Percentiles rank a stretch among this genome's conserved stretches.
phyloP scores from a whole-genome alignment of 2,113 vertebrate species.

The Vidua chalybeata region DNA sequence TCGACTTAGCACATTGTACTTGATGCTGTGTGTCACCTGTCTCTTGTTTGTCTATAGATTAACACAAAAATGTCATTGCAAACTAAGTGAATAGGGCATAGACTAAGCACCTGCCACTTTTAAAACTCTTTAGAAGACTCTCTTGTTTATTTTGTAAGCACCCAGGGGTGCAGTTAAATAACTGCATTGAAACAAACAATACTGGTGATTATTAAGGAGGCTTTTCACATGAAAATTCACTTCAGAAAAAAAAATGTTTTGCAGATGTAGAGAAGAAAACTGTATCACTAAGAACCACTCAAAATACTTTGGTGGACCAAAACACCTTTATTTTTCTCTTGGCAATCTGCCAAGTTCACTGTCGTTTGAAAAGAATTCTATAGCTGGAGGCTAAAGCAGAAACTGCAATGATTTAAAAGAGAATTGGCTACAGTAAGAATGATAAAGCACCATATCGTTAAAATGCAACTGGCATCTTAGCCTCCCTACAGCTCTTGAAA shows the following conservation, averaged over 20 bases:
- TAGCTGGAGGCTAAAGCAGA: conserved; percentile 84
- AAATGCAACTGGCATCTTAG: conserved; percentile 88
- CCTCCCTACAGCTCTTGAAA: conserved; percentile 80
- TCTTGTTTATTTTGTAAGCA: conserved; percentile 87
- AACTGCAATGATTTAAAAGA: conserved; percentile 88
- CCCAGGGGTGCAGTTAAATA: conserved; percentile 85
- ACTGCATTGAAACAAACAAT: conserved; percentile 83
- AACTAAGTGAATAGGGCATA: conserved; percentile 82
- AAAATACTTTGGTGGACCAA: conserved; percentile 79
- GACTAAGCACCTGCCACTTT: conserved; percentile 93
- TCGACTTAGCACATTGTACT: conserved; percentile 61
- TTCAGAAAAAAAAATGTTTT: conserved; percentile 80
- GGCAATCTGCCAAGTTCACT: conserved; percentile 83
- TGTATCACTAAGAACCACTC: conserved; percentile 84
- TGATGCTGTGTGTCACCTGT: conserved; percentile 78
- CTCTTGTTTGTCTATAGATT: conserved; percentile 82
- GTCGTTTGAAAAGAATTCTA: conserved; percentile 85
- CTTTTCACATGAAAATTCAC: conserved; percentile 84
- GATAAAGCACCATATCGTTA: conserved; percentile 85
- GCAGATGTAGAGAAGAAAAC: conserved; percentile 84
- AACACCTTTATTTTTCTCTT: conserved; percentile 83
- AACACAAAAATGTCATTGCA: conserved; percentile 78
- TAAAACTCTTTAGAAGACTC: conserved; percentile 85
- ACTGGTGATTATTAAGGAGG: conserved; percentile 80
- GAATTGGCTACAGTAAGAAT: conserved; percentile 87